Evolutionary conservation across 2,888 invertebrate species (phyloP), one percentile per base, ranked within the genome.

Genomic region (Mesochorus sp.): DNA sequence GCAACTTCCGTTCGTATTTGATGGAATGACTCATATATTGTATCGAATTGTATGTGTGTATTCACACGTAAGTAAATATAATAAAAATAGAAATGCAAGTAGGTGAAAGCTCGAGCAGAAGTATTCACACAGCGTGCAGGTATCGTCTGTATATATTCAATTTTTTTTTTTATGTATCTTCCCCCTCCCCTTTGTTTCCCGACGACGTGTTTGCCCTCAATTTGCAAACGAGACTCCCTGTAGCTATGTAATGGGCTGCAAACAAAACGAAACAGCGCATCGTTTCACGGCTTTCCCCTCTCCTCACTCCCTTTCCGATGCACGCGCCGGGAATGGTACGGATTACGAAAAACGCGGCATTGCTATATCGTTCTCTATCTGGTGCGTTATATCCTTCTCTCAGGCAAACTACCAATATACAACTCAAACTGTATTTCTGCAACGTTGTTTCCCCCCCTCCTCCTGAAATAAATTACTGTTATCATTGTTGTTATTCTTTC

Each of bases 251-350:
- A 75, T 78, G 78, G 57, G 67, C 70, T 70, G 64, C 75, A 75
- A 78, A 78, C 75, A 70, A 37, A 53, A 66, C 64, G 78, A 70
- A 78, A 78, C 70, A 70, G 75, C 57, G 75, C 57, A 78, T 75
- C 78, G 70, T 71, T 78, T 70, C 70, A 72, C 62, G 62, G n/a
- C n/a, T n/a, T n/a, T n/a, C n/a, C 62, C 68, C 53, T 62, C 53
- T 49, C 39, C 49, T 44, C 53, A 53, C 47, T 37, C 21, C n/a
- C 37, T 37, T 12, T 37, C 44, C 55, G 55, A 24, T 64, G 49
- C 59, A 57, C 44, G 57, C 47, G 55, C n/a, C n/a, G n/a, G n/a
- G n/a, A n/a, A n/a, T n/a, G n/a, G 12, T 53, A 64, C 70, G 70
- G 76, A 76, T 76, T 70, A 62, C n/a, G n/a, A n/a, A 62, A 62